Conservation (phyloP, 2,888 invertebrate genomes). For the Nemotelus nigrinus region DNA sequence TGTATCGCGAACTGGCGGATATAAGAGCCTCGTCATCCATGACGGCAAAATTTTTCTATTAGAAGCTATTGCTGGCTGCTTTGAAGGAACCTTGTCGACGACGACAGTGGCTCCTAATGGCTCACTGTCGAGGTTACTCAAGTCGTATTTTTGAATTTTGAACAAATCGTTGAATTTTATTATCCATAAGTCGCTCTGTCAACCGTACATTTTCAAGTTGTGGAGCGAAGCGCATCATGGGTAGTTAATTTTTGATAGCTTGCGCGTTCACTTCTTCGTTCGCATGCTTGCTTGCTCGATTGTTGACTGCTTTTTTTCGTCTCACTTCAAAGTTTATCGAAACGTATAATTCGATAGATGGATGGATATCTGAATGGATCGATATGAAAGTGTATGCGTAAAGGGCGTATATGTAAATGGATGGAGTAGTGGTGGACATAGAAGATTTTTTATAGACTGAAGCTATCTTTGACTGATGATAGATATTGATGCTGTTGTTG, state of each 20-base stretch:
- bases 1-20: neutral
- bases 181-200: constrained; percentile 50
- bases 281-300: neutral
- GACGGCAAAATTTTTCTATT: neutral
- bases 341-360: constrained; percentile 36
- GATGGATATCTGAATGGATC: no score
- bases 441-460: no score
- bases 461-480: no score
- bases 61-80: no score
- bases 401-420: no score
- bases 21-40: neutral
- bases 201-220: constrained; percentile 47
- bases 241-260: constrained; percentile 48
- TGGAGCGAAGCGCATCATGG: constrained; percentile 45
- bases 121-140: constrained; percentile 28
- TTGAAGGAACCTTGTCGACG: neutral
- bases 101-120: neutral
- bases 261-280: constrained; percentile 1
- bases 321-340: constrained; percentile 32
- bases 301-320: neutral
- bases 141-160: constrained; percentile 47
- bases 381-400: no score
- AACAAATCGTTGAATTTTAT: constrained; percentile 52
- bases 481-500: no score
- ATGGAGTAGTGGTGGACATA: no score